These are phyloP conservation scores for Melolontha melolontha DNA, from an alignment of 2,888 invertebrate species.

Conservation along the genomic window DNA sequence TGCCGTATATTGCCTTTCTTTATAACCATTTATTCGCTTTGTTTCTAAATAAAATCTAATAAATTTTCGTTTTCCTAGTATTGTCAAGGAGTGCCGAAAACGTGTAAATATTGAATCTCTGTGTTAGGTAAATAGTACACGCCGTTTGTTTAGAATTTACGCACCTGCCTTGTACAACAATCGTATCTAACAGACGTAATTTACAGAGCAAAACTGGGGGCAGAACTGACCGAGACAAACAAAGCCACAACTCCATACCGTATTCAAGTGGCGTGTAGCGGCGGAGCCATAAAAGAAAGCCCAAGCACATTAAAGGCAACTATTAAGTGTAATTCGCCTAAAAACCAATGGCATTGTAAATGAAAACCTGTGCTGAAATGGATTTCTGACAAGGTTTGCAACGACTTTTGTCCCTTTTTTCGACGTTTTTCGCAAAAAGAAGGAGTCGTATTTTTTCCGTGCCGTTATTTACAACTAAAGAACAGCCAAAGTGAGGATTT, in stretches of 20 bases:
- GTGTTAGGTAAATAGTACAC: slow-evolving; percentile 45
- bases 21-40: too few species aligned
- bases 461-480: slow-evolving; percentile 18
- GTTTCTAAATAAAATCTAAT: background rate
- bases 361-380: slow-evolving; percentile 34
- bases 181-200: slow-evolving; percentile 51
- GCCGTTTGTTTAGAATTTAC: slow-evolving; percentile 50
- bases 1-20: too few species aligned
- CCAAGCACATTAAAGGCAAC: slow-evolving; percentile 52
- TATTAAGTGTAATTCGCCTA: slow-evolving; percentile 47
- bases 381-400: slow-evolving; percentile 34
- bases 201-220: slow-evolving; percentile 42
- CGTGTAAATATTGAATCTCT: slow-evolving; percentile 50
- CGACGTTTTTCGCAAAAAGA: slow-evolving; percentile 1
- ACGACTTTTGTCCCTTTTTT: slow-evolving; percentile 15
- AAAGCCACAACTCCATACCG: slow-evolving; percentile 46
- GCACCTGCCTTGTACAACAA: slow-evolving; percentile 51
- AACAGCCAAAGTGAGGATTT: slow-evolving; percentile 23
- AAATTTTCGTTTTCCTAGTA: background rate
- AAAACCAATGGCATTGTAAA: slow-evolving; percentile 35
- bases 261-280: slow-evolving; percentile 48
- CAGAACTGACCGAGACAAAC: slow-evolving; percentile 41
- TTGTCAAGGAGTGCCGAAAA: slow-evolving; percentile 16
- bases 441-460: slow-evolving; percentile 13
- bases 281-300: slow-evolving; percentile 51